Evolutionary conservation across 37 sponge, comb jelly and placozoan species (phyloP).

Genomic region (Agelas oroides): DNA sequence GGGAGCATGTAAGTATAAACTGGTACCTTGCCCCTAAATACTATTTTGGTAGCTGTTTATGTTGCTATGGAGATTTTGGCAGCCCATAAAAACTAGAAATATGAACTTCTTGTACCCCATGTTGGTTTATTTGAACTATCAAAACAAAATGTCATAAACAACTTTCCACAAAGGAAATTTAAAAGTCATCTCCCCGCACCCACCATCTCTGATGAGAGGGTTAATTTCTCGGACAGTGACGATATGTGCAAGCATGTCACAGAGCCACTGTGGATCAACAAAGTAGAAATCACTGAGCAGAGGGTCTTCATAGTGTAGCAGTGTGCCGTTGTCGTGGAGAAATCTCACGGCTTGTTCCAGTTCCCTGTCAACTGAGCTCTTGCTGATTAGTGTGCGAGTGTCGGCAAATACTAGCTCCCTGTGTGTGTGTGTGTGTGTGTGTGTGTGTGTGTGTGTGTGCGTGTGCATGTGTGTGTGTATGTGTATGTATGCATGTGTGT

Average conservation of each 20-base stretch:
- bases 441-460: conserved; percentile 10
- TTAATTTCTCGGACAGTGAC: conserved; percentile 84
- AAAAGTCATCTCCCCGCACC: too few relatives aligned
- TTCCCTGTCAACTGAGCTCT: conserved; percentile 66
- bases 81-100: too few relatives aligned
- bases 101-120: too few relatives aligned
- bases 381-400: conserved; percentile 48
- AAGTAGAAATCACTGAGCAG: conserved; percentile 86
- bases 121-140: too few relatives aligned
- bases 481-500: conserved; percentile 26
- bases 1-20: neutral
- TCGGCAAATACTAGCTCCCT: conserved; percentile 74
- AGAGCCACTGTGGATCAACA: conserved; percentile 94
- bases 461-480: conserved; percentile 28
- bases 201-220: conserved; percentile 75
- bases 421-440: neutral
- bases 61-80: too few relatives aligned
- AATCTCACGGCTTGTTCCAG: conserved; percentile 86
- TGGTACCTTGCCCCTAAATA: too few relatives aligned
- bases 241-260: conserved; percentile 86
- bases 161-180: too few relatives aligned
- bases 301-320: conserved; percentile 88
- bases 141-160: too few relatives aligned
- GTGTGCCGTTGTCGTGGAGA: conserved; percentile 88
- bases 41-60: too few relatives aligned